Evolutionary conservation across 2,888 invertebrate genomes (phyloP).

Genomic region (Cloeon dipterum): DNA sequence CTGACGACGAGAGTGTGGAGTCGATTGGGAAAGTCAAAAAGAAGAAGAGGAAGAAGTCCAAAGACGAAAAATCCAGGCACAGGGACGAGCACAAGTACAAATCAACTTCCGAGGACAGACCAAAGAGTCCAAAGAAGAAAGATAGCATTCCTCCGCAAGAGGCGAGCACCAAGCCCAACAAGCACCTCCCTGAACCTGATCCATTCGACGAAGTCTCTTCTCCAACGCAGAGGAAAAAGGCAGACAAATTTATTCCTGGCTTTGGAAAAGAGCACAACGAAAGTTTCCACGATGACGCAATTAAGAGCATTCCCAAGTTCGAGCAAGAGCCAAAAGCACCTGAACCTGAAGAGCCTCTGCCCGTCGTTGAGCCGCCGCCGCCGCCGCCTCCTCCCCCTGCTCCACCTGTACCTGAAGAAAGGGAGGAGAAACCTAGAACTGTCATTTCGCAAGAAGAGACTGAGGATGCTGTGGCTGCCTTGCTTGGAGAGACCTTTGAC

Average conservation of each 20-base stretch:
- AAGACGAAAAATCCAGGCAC: slow-evolving; percentile 39
- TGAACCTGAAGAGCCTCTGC: slow-evolving; percentile 2
- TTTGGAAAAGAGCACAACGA: slow-evolving; percentile 42
- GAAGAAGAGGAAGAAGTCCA: slow-evolving; percentile 64
- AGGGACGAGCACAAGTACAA: not conserved
- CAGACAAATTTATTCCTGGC: slow-evolving; percentile 39
- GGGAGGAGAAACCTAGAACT: slow-evolving; percentile 43
- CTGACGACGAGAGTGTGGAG: slow-evolving; percentile 31
- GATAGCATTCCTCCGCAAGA: slow-evolving; percentile 8
- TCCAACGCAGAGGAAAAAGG: slow-evolving; percentile 19
- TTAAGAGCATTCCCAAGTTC: slow-evolving; percentile 49
- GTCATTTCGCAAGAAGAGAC: slow-evolving; percentile 82
- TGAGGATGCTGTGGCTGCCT: slow-evolving; percentile 73
- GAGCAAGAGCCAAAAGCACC: slow-evolving; percentile 9
- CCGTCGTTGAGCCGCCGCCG: not conserved
- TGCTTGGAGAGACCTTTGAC: slow-evolving; percentile 59
- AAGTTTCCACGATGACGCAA: slow-evolving; percentile 52
- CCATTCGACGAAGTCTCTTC: not conserved
- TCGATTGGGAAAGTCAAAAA: slow-evolving; percentile 34
- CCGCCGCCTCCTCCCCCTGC: not conserved
- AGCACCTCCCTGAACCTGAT: slow-evolving; percentile 2
- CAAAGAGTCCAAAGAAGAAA: slow-evolving; percentile 13
- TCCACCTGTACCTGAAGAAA: slow-evolving; percentile 8
- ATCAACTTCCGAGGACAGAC: slow-evolving; percentile 13
- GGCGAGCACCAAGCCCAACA: slow-evolving; percentile 7